These are phyloP conservation scores for Bombyx huttoni DNA, from an alignment of 2,888 invertebrate genomes.

Conservation along the genomic window DNA sequence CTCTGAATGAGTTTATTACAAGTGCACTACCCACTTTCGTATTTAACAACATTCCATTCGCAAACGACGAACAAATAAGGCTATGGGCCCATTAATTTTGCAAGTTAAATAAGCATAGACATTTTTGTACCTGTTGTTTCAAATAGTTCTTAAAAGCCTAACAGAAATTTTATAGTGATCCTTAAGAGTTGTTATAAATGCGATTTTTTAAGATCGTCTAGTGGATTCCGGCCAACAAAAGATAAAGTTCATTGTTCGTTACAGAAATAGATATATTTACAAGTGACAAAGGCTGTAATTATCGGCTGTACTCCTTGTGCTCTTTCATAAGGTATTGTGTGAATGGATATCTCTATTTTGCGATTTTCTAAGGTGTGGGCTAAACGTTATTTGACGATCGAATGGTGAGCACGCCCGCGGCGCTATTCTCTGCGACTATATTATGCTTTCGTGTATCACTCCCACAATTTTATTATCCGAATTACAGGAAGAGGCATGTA, in stretches of 20 bases:
- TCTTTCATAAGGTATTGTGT: conserved; percentile 51
- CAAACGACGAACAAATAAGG: background rate
- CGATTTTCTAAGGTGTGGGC: conserved; percentile 70
- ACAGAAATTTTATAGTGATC: background rate
- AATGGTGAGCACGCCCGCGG: conserved; percentile 62
- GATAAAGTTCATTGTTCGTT: conserved; percentile 28
- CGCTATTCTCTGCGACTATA: conserved; percentile 38
- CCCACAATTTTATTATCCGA: conserved; percentile 62
- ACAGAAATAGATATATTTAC: conserved; percentile 14
- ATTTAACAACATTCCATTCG: background rate
- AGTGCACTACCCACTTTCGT: background rate
- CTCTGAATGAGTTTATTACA: conserved; percentile 50
- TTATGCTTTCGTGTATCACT: conserved; percentile 58
- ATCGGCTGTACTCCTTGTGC: conserved; percentile 56
- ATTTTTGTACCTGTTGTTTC: conserved; percentile 12
- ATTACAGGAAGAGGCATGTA: conserved; percentile 41
- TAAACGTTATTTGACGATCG: conserved; percentile 71
- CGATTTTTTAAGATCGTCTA: background rate
- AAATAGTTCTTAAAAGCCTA: background rate
- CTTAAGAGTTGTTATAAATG: background rate
- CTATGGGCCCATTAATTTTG: conserved; percentile 22
- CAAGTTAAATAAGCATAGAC: conserved; percentile 19
- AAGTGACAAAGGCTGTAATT: conserved; percentile 64
- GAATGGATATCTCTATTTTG: conserved; percentile 64
- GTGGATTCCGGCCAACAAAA: background rate